Evolutionary conservation across 2,888 invertebrate species (phyloP).

Genomic region (Cyaniris semiargus): DNA sequence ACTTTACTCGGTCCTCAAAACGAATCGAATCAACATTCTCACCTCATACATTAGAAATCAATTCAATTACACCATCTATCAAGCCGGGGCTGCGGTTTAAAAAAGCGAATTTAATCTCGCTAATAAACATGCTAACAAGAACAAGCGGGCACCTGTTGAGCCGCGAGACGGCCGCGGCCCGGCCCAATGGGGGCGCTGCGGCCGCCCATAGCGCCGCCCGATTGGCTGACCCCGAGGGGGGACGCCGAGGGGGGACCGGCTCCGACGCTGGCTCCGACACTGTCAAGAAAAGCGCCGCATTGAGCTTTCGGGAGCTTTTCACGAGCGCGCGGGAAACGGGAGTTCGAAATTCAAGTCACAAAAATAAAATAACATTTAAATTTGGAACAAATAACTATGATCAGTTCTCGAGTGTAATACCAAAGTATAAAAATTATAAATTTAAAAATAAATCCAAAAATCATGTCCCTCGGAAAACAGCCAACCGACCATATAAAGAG

Average conservation of each 20-base stretch:
- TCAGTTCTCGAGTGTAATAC: constrained; percentile 19
- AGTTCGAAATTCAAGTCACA: constrained; percentile 37
- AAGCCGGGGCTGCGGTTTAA: constrained; percentile 65
- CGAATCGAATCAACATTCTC: constrained; percentile 36
- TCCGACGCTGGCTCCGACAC: constrained; percentile 69
- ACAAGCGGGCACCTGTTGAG: constrained; percentile 80
- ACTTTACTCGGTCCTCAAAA: constrained; percentile 16
- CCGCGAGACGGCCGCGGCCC: constrained; percentile 65
- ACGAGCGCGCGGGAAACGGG: constrained; percentile 58
- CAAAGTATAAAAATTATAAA: constrained; percentile 22
- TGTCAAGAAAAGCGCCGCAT: constrained; percentile 77
- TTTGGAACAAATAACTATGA: constrained; percentile 24
- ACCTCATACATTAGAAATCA: constrained; percentile 51
- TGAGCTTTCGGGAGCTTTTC: constrained; percentile 78
- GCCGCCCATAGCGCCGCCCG: constrained; percentile 67
- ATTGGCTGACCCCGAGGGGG: constrained; percentile 61
- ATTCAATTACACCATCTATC: constrained; percentile 62
- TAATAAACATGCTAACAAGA: constrained; percentile 80
- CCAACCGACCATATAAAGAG: constrained; percentile 91
- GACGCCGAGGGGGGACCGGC: constrained; percentile 54
- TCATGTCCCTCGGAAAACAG: constrained; percentile 71
- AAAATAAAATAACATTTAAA: not conserved
- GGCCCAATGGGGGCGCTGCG: constrained; percentile 70
- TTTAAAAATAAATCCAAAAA: constrained; percentile 33
- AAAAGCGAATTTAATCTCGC: constrained; percentile 76